These are phyloP conservation scores for Columba livia DNA, from an alignment of 2,113 vertebrate species.

Conservation along the genomic window DNA sequence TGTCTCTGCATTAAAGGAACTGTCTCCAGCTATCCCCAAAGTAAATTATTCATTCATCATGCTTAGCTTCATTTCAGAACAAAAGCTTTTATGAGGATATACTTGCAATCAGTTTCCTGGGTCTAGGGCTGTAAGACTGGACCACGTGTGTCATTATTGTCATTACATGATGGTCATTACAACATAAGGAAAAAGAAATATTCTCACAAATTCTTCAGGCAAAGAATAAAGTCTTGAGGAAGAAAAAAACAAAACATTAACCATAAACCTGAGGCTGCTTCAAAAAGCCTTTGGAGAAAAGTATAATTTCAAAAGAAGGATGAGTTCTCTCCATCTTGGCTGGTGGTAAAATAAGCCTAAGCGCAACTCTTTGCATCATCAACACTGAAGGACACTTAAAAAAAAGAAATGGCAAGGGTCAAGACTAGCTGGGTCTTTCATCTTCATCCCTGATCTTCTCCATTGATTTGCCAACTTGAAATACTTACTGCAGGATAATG, in stretches of 20 bases:
- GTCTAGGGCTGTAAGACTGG: neutral
- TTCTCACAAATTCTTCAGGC: slow-evolving; percentile 2
- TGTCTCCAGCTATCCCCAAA: neutral
- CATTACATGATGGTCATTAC: slow-evolving; percentile 17
- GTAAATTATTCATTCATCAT: slow-evolving; percentile 6
- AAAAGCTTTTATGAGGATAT: slow-evolving; percentile 13
- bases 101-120: neutral
- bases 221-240: slow-evolving; percentile 30
- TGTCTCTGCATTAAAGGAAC: neutral
- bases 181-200: slow-evolving; percentile 14
- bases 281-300: slow-evolving; percentile 59
- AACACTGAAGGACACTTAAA: slow-evolving; percentile 42
- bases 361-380: slow-evolving; percentile 52
- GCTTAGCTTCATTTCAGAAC: neutral
- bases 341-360: slow-evolving; percentile 58
- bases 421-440: slow-evolving; percentile 59
- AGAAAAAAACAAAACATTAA: slow-evolving; percentile 54
- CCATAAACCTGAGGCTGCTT: slow-evolving; percentile 26
- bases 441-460: slow-evolving; percentile 58
- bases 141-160: neutral
- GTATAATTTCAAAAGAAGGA: slow-evolving; percentile 39
- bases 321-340: slow-evolving; percentile 46
- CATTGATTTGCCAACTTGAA: slow-evolving; percentile 56
- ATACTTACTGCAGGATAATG: slow-evolving; percentile 52
- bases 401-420: slow-evolving; percentile 56